A percentile compares a stretch with the other conserved stretches of the same genome.
Evolutionary conservation across 2,888 invertebrate genomes (phyloP).

Genomic region (Melinaea marsaeus): DNA sequence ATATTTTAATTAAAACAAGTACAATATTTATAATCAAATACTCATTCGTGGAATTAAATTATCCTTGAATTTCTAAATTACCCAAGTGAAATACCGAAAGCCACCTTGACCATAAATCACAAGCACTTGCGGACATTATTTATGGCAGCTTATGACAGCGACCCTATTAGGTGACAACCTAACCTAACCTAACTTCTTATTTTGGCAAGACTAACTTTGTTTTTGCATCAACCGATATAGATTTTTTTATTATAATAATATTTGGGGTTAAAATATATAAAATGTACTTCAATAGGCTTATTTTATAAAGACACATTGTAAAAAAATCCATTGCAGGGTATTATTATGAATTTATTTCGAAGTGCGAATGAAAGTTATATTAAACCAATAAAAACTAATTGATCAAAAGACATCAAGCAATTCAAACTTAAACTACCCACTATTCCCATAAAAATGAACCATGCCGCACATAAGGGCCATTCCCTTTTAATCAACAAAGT

Average conservation of each 20-base stretch:
- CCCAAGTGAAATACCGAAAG: constrained; percentile 8
- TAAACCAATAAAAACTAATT: not conserved
- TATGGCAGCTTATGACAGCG: constrained; percentile 22
- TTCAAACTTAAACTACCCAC: not conserved
- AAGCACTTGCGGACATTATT: constrained; percentile 20
- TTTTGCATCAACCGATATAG: not conserved
- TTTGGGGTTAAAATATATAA: no score
- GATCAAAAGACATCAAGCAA: not conserved
- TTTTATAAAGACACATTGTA: no score
- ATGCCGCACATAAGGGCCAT: not conserved
- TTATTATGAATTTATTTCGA: no score
- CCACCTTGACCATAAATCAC: constrained; percentile 21
- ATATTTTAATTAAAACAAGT: no score
- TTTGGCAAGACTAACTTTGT: constrained; percentile 10
- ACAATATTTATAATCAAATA: no score
- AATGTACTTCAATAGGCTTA: no score
- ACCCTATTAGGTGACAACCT: constrained; percentile 26
- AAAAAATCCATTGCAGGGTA: no score
- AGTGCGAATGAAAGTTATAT: not conserved
- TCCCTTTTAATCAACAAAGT: constrained; percentile 6
- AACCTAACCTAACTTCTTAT: constrained; percentile 21
- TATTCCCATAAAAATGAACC: not conserved
- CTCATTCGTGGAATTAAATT: not conserved
- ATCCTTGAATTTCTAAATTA: not conserved
- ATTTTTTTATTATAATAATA: not conserved